These are phyloP conservation scores for Entomyzon cyanotis DNA, from an alignment of 2,113 vertebrate genomes.

Conservation along the genomic window DNA sequence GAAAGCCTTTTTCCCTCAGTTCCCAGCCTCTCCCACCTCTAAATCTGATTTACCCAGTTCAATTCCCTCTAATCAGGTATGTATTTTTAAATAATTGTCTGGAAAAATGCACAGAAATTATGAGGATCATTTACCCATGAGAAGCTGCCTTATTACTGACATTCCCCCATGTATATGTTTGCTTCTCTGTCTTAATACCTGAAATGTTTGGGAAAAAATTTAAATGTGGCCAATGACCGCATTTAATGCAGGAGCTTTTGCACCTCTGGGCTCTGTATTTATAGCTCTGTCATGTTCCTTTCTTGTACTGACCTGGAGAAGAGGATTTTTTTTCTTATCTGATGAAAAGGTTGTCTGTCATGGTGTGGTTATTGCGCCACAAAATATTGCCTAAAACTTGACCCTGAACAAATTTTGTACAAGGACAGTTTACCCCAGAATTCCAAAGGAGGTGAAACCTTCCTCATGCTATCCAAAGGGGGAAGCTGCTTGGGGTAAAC, in stretches of 20 bases:
- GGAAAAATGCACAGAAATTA: background rate
- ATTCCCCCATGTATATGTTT: background rate
- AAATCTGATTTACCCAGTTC: background rate
- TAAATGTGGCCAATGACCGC: background rate
- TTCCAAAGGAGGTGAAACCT: slow-evolving; percentile 2
- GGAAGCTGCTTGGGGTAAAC: background rate
- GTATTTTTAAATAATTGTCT: background rate
- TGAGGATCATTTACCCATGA: background rate
- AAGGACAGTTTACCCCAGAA: slow-evolving; percentile 27
- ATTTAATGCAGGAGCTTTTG: background rate
- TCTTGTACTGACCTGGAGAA: slow-evolving; percentile 38
- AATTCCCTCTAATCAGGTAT: background rate
- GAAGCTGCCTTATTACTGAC: background rate
- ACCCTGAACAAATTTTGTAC: slow-evolving; percentile 15
- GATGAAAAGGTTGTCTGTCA: slow-evolving; percentile 24
- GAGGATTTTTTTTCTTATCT: background rate
- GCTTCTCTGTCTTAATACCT: background rate
- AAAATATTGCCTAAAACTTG: slow-evolving; percentile 53
- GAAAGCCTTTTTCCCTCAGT: background rate
- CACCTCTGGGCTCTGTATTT: slow-evolving; percentile 26
- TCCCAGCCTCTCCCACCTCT: background rate
- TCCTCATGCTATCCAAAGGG: background rate
- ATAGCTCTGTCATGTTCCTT: slow-evolving; percentile 2
- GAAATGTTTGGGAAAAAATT: background rate
- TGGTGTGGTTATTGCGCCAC: background rate